Base-by-base conservation (phyloP, 1,140 invertebrate genomes). In the Aphelenchoides avenae region DNA sequence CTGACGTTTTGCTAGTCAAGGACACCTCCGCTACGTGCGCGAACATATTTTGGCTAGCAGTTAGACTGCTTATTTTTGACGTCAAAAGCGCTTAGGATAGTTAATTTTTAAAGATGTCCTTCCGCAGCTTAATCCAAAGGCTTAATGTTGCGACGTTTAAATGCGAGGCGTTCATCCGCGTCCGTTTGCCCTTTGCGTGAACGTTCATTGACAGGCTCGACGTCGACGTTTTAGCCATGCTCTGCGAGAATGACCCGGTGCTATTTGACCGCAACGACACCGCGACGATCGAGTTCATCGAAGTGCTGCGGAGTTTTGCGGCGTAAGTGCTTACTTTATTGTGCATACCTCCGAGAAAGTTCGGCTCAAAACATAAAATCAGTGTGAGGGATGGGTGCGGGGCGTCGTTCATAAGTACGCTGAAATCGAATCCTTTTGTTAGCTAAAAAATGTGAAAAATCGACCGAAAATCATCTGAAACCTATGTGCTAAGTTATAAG, bases 241-340 rank as follows among this genome's bases (percentile, higher is more conserved):
- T 68, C 18, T 68, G 66, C 39, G 62, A 71, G 36, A 50, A 18
- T 1, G 67, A 70, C 40, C 66, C 66, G 5, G 31, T 69, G 33
- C 56, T 68, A 18, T 68, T 68, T 39, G 66, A 73, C 27, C 27
- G 52, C 15, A 52, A 58, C 29, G 57, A 34, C 4, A 29, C 60
- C 2, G 30, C 50, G n/a, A 55, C 63, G 7, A 26, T 61, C 26
- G 9, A 26, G 20, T 22, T 68, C 29, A 71, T 73, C 18, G 39
- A 62, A 39, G 71, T 20, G 18, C 40, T 73, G 6, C 31, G 29
- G 22, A 9, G 20, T 22, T 64, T 57, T n/a, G 44, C 66, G 33
- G 22, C 30, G 43, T 29, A 51, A 64, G 57, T 52, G 22, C 56
- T 15, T 20, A 43, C 7, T n/a, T n/a, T n/a, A 6, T 18, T 6